phyloP scores from a whole-genome alignment of 2,888 invertebrate species.

The Cyclophora albipunctata region DNA sequence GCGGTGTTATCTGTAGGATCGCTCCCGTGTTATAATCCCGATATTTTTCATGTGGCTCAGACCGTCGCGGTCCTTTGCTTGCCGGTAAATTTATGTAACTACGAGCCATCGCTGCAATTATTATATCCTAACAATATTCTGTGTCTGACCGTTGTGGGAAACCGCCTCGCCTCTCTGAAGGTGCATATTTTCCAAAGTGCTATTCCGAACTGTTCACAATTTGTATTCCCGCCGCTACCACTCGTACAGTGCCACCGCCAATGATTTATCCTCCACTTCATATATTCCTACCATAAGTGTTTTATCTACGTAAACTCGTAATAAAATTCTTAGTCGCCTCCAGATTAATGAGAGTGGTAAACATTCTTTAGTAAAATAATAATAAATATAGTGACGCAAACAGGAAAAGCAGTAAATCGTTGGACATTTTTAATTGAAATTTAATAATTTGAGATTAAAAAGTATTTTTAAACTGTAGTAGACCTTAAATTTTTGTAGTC shows the following conservation, averaged over 20 bases:
- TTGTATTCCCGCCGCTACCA: too few species aligned
- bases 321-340: too few species aligned
- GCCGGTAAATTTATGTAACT: conserved; percentile 61
- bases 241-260: too few species aligned
- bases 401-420: conserved; percentile 4
- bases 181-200: neutral
- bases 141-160: conserved; percentile 16
- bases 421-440: conserved; percentile 5
- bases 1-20: conserved; percentile 65
- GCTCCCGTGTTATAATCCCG: conserved; percentile 70
- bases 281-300: neutral
- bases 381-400: neutral
- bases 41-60: conserved; percentile 67
- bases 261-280: neutral
- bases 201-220: neutral
- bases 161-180: conserved; percentile 7
- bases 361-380: neutral
- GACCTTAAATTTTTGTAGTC: neutral
- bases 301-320: too few species aligned
- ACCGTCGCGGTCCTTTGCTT: conserved; percentile 32
- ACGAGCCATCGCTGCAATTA: conserved; percentile 58
- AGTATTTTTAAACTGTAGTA: too few species aligned
- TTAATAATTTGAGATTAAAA: conserved; percentile 4
- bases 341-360: neutral
- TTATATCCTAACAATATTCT: conserved; percentile 37